Percentiles rank a stretch among this genome's conserved stretches.
Evolutionary conservation across 2,888 invertebrate genomes (phyloP).

Genomic region (Falcaria lacertinaria): DNA sequence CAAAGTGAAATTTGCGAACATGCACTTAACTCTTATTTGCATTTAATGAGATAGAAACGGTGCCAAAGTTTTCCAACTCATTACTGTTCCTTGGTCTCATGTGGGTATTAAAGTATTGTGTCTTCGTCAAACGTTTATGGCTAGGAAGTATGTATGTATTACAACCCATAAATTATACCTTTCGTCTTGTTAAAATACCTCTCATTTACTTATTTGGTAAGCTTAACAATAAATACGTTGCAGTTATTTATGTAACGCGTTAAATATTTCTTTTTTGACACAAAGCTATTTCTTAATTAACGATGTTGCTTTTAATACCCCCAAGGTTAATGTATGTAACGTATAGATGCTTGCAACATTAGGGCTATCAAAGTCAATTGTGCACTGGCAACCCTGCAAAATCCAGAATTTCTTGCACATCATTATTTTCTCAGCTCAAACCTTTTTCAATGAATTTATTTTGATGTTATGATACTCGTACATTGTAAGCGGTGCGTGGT

Average conservation of each 20-base stretch:
- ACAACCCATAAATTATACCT: too few species aligned
- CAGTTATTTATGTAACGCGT: too few species aligned
- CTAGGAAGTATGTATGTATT: background rate
- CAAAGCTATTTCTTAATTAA: too few species aligned
- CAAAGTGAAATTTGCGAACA: conserved; percentile 23
- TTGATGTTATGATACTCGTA: conserved; percentile 39
- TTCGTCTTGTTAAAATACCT: too few species aligned
- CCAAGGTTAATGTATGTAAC: too few species aligned
- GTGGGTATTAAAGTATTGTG: too few species aligned
- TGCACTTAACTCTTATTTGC: conserved; percentile 10
- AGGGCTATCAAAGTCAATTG: too few species aligned
- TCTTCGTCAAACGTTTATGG: background rate
- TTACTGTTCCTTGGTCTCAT: background rate
- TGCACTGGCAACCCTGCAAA: background rate
- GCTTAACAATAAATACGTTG: too few species aligned
- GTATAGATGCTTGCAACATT: too few species aligned
- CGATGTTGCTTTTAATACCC: too few species aligned
- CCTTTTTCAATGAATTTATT: conserved; percentile 24
- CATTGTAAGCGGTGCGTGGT: conserved; percentile 49
- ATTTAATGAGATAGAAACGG: background rate
- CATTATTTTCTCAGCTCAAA: conserved; percentile 4
- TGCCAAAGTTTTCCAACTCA: background rate
- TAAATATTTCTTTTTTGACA: too few species aligned
- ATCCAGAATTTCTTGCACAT: background rate
- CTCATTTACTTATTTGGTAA: too few species aligned